These are phyloP conservation scores for Calephelis virginiensis DNA, from an alignment of 1,140 invertebrate species.

Conservation along the genomic window DNA sequence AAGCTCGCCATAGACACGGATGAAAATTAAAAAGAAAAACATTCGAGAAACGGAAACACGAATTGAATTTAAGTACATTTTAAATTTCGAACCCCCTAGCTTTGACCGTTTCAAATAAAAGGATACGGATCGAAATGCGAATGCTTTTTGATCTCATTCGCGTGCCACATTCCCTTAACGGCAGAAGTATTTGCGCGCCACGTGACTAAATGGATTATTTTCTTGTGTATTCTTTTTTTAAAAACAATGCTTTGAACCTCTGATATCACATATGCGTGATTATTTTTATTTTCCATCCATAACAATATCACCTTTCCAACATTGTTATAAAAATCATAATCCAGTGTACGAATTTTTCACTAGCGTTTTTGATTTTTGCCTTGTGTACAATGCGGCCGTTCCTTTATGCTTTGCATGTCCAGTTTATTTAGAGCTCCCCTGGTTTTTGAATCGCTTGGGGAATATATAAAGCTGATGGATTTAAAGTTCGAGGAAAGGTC, in stretches of 20 bases:
- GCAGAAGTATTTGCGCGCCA: slow-evolving; percentile 62
- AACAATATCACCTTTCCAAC: background rate
- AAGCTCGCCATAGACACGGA: slow-evolving; percentile 59
- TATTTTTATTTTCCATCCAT: background rate
- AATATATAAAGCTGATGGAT: slow-evolving; percentile 15
- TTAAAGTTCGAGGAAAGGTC: slow-evolving; percentile 36
- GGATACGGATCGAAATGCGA: slow-evolving; percentile 58
- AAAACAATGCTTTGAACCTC: slow-evolving; percentile 50
- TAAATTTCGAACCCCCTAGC: slow-evolving; percentile 63
- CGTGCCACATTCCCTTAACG: slow-evolving; percentile 58
- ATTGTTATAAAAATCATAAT: slow-evolving; percentile 7
- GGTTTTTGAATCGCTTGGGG: slow-evolving; percentile 16
- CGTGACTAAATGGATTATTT: slow-evolving; percentile 76
- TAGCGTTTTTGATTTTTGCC: background rate
- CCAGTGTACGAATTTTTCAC: background rate
- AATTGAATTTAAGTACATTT: slow-evolving; percentile 76
- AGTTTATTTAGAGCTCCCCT: slow-evolving; percentile 38
- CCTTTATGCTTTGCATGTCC: slow-evolving; percentile 30
- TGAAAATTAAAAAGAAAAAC: slow-evolving; percentile 73
- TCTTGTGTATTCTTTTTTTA: slow-evolving; percentile 64
- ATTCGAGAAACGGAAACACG: slow-evolving; percentile 63
- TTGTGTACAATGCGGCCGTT: slow-evolving; percentile 25
- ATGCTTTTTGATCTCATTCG: slow-evolving; percentile 69
- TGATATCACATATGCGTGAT: slow-evolving; percentile 17
- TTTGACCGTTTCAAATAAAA: slow-evolving; percentile 67